These are phyloP conservation scores for Zoanthus sansibaricus DNA, from an alignment of 92 coral and sea anemone genomes.

Conservation along the genomic window DNA sequence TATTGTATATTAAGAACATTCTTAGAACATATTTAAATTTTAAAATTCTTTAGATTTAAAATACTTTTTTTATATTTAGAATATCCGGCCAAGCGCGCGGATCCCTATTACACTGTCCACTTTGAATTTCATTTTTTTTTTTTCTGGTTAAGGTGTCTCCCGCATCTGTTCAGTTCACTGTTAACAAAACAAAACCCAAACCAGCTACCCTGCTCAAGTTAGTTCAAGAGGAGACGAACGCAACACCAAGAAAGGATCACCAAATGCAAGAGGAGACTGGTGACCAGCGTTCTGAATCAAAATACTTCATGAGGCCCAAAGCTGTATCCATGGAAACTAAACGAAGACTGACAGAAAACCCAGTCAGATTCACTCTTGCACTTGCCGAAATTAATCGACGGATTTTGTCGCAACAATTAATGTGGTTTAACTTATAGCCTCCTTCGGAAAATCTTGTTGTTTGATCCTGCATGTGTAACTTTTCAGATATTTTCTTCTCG, in stretches of 20 bases:
- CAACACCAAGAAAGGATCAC: not conserved
- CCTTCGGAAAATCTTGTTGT: not conserved
- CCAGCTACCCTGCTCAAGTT: conserved; percentile 18
- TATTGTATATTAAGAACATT: too few relatives aligned
- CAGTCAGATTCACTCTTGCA: conserved; percentile 20
- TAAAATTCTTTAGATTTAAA: too few relatives aligned
- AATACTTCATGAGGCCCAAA: conserved; percentile 52
- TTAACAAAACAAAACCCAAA: conserved; percentile 12
- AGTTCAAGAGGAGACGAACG: not conserved
- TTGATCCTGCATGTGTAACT: not conserved
- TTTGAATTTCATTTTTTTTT: not conserved
- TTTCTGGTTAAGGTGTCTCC: conserved; percentile 5
- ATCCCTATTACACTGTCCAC: too few relatives aligned
- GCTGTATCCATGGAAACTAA: conserved; percentile 28
- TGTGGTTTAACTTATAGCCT: conserved; percentile 38
- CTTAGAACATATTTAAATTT: too few relatives aligned
- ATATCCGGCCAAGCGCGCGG: too few relatives aligned
- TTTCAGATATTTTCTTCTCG: too few relatives aligned
- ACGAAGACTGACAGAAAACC: conserved; percentile 20
- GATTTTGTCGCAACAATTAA: conserved; percentile 29
- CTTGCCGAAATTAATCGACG: conserved; percentile 44
- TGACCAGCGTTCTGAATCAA: conserved; percentile 29
- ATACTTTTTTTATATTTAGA: too few relatives aligned
- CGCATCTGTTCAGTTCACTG: conserved; percentile 5
- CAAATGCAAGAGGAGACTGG: not conserved